Evolutionary conservation across 2,113 vertebrate genomes (phyloP), one percentile per base, ranked within the genome.

Genomic region (Sus scrofa): DNA sequence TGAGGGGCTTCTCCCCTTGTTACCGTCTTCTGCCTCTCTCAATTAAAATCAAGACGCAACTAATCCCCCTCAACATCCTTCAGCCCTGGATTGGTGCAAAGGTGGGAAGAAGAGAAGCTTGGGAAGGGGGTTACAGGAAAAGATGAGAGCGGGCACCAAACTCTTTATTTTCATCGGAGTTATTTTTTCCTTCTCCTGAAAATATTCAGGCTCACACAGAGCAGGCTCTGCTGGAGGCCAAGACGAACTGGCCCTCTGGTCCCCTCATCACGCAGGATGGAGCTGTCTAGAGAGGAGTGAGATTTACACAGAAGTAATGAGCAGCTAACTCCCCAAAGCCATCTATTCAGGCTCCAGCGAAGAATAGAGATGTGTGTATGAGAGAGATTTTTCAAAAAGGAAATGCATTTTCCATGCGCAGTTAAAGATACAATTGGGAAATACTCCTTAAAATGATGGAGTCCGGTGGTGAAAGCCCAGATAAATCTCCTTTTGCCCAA

Each of bases 361-460:
- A 96, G 93, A 96, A 96, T 18, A 88, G 90, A 92, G 89, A 68
- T 54, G 84, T 74, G 87, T 67, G 56, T 68, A 84, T 0, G 37
- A 91, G 82, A 68, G 74, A 93, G 82, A 89, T 94, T 97, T 96
- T 95, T 94, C 95, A 96, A 86, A 68, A 58, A 92, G 84, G 39
- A 92, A 84, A 96, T 44, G 39, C 81, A 94, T 94, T 96, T 96
- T 89, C 93, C 68, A 86, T 63, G 67, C 1, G 2, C 63, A 13
- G 75, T 94, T 97, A 94, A 95, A 91, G 85, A 92, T 67, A 96
- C 91, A 91, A 22, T 37, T 52, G 93, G 93, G 96, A 96, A 89
- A 92, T 84, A 44, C 68, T 89, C 56, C 81, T 96, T 81, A 86
- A 37, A 93, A 93, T 93, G 97, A 96, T 97, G 68, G 88, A 91